These are phyloP conservation scores for Drosophila koepferae DNA, from an alignment of 2,888 invertebrate genomes.

Conservation along the genomic window DNA sequence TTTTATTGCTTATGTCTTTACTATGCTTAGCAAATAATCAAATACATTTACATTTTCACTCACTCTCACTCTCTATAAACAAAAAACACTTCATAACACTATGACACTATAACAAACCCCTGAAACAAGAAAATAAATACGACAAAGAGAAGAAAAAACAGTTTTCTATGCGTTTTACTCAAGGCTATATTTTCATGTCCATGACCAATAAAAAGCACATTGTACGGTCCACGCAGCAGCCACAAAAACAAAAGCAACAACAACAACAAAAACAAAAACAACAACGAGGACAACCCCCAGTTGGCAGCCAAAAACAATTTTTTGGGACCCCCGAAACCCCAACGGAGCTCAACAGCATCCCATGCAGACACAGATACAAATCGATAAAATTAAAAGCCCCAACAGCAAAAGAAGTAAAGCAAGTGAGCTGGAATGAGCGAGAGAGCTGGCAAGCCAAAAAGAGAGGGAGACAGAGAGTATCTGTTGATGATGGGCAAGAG, in stretches of 20 bases:
- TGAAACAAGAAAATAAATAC: conserved; percentile 1
- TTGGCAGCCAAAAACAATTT: conserved; percentile 50
- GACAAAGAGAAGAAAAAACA: not conserved
- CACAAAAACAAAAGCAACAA: not conserved
- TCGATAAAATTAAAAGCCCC: conserved; percentile 71
- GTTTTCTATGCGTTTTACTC: conserved; percentile 19
- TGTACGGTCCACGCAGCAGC: conserved; percentile 52
- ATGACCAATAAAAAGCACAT: conserved; percentile 74
- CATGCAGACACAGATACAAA: conserved; percentile 54
- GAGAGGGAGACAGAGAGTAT: not conserved
- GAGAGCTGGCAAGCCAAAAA: not conserved
- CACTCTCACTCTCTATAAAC: conserved; percentile 7
- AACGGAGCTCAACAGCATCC: conserved; percentile 39
- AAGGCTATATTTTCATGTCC: conserved; percentile 60
- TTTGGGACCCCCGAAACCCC: conserved; percentile 27
- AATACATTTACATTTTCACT: not conserved
- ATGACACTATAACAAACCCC: conserved; percentile 18
- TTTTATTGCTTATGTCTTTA: not conserved
- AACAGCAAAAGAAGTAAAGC: conserved; percentile 15
- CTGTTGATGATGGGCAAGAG: not conserved
- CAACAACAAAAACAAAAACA: conserved; percentile 5
- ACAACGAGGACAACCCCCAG: conserved; percentile 23
- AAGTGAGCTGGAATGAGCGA: conserved; percentile 4
- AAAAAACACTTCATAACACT: conserved; percentile 24
- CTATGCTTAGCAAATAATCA: not conserved